A percentile compares a stretch with the other conserved stretches of the same genome.
These are phyloP conservation scores for Palythoa grandiflora DNA, from an alignment of 92 coral and sea anemone genomes.

Conservation along the genomic window DNA sequence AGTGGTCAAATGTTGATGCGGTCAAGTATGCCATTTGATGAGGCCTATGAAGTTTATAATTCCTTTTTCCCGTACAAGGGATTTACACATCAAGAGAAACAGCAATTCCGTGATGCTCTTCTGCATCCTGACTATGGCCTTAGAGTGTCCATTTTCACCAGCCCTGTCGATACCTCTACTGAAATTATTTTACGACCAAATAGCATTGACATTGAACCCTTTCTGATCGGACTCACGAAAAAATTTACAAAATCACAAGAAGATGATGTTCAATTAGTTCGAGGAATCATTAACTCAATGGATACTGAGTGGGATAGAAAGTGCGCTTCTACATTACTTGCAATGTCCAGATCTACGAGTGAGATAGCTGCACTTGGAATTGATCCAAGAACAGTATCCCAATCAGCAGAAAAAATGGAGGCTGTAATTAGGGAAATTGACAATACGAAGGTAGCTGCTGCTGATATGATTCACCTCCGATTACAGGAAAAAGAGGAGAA, in stretches of 20 bases:
- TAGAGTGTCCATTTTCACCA: slow-evolving; percentile 57
- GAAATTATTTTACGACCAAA: slow-evolving; percentile 61
- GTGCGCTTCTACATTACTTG: slow-evolving; percentile 59
- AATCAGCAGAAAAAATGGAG: slow-evolving; percentile 54
- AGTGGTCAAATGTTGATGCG: slow-evolving; percentile 56
- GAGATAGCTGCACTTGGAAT: slow-evolving; percentile 51
- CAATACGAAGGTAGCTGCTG: slow-evolving; percentile 56
- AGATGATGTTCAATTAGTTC: slow-evolving; percentile 56
- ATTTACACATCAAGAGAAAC: slow-evolving; percentile 63
- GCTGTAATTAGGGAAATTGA: slow-evolving; percentile 45
- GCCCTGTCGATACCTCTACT: slow-evolving; percentile 45
- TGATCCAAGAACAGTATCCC: slow-evolving; percentile 53
- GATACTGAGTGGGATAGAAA: slow-evolving; percentile 66
- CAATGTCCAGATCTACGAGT: slow-evolving; percentile 57
- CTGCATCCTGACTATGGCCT: slow-evolving; percentile 65
- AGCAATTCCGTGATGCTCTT: slow-evolving; percentile 64
- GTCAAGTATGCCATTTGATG: slow-evolving; percentile 67
- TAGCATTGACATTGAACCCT: slow-evolving; percentile 48
- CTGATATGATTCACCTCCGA: slow-evolving; percentile 59
- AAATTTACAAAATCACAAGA: slow-evolving; percentile 48
- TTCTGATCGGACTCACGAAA: slow-evolving; percentile 50
- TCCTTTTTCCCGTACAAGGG: slow-evolving; percentile 65
- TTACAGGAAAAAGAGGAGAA: slow-evolving; percentile 50
- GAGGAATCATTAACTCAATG: slow-evolving; percentile 10
- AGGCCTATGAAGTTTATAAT: slow-evolving; percentile 64